Percentiles rank a stretch among this genome's conserved stretches.
phyloP scores from a whole-genome alignment of 2,888 invertebrate genomes.

The Oasisia sp. region DNA sequence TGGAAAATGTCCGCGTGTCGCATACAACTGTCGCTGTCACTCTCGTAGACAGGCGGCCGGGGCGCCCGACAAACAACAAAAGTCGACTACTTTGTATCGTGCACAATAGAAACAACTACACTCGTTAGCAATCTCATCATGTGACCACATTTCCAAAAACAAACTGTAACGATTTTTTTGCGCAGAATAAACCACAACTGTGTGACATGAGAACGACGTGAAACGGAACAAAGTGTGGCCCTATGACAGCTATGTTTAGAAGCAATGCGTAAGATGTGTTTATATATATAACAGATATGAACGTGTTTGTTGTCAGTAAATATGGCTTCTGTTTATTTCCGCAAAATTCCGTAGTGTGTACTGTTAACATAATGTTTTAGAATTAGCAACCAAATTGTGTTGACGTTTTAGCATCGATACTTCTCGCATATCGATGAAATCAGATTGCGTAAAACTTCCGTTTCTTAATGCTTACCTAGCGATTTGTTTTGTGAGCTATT shows the following conservation, averaged over 20 bases:
- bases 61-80: neutral
- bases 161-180: neutral
- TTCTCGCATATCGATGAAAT: neutral
- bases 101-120: neutral
- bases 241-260: neutral
- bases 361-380: neutral
- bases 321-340: neutral
- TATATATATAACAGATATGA: conserved; percentile 13
- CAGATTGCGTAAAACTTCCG: neutral
- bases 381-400: neutral
- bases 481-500: neutral
- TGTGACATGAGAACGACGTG: neutral
- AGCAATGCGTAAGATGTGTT: neutral
- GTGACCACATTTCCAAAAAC: neutral
- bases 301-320: neutral
- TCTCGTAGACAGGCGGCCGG: neutral
- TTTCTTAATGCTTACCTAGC: neutral
- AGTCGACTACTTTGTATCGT: neutral
- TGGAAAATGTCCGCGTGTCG: neutral
- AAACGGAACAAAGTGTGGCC: neutral
- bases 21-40: neutral
- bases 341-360: too few relatives aligned
- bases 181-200: neutral
- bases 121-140: neutral
- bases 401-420: neutral